Base-by-base conservation (phyloP, 2,888 invertebrate species). In the Luffia ferchaultella region DNA sequence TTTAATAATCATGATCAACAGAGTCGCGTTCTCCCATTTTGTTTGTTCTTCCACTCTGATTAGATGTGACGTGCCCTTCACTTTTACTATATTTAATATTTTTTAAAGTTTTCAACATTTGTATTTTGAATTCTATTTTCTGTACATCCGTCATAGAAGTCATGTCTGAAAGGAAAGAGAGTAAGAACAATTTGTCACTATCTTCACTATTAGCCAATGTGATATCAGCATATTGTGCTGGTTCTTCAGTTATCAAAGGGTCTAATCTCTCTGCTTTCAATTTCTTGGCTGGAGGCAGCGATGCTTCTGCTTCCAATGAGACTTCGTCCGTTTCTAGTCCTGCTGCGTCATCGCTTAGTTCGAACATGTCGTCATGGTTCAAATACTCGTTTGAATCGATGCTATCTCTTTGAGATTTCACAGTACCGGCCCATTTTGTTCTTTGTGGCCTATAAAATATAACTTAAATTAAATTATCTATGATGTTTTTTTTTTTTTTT, bases 111-210 rank as follows among this genome's bases (percentile, higher is more conserved):
- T 46, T 46, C 30, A 16, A 46, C 12, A 46, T 30, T 30, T 46
- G 20, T 16, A 46, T 46, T 46, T 46, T 46, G 30, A 30, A 16
- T 20, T 46, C 46, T 2, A 46, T 30, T 30, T 46, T 46, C n/a
- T 46, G 20, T 16, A 19, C 30, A 20, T 46, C 46, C 7, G 9
- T 30, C 46, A 46, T 46, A 30, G n/a, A 9, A 1, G 7, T 46
- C 46, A 46, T 46, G 1, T 46, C 15, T 16, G 46, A 46, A 20
- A 46, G 30, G 16, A 46, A 16, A 9, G 46, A 19, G 17, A 46
- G 20, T 1, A 46, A 16, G 12, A 46, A 46, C 7, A 16, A 46
- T 46, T 30, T 46, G 46, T 46, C 46, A 16, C 30, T 30, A 30
- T 30, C 30, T 30, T 30, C 12, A 46, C 20, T 46, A 30, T 46